These are phyloP conservation scores for Parelbella ahira DNA, from an alignment of 2,888 invertebrate genomes.

Conservation along the genomic window DNA sequence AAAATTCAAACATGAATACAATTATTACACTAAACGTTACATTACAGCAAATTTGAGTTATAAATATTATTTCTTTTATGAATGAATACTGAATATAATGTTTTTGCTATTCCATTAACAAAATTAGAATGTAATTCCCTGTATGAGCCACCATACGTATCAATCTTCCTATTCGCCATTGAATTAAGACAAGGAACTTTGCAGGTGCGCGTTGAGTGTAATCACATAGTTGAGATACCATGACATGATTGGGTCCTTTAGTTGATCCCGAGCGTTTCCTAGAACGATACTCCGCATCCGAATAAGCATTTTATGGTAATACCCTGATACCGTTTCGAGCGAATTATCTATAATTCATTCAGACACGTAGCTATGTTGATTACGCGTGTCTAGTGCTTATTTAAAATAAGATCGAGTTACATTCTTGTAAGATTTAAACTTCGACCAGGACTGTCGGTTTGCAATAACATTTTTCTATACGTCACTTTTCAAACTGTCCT, in stretches of 20 bases:
- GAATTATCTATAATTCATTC: slow-evolving; percentile 26
- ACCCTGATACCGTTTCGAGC: slow-evolving; percentile 24
- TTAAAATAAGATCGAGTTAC: slow-evolving; percentile 17
- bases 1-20: too few relatives aligned
- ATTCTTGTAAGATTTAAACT: slow-evolving; percentile 10
- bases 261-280: slow-evolving; percentile 18
- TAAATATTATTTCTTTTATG: too few relatives aligned
- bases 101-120: too few relatives aligned
- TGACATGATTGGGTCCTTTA: slow-evolving; percentile 22
- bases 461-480: slow-evolving; percentile 15
- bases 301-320: slow-evolving; percentile 26
- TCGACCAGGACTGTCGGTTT: slow-evolving; percentile 8
- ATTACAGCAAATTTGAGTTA: too few relatives aligned
- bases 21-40: too few relatives aligned
- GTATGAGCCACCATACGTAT: too few relatives aligned
- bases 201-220: slow-evolving; percentile 10
- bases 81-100: too few relatives aligned
- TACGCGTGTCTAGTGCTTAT: slow-evolving; percentile 20
- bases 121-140: too few relatives aligned
- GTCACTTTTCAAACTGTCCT: slow-evolving; percentile 9
- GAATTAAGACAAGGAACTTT: slow-evolving; percentile 4
- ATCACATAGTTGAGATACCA: slow-evolving; percentile 18
- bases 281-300: slow-evolving; percentile 19
- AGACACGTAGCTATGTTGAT: slow-evolving; percentile 26
- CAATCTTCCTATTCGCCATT: too few relatives aligned